Base-by-base conservation (phyloP, 64 coral and sea anemone species). In the Anthopleura sola region DNA sequence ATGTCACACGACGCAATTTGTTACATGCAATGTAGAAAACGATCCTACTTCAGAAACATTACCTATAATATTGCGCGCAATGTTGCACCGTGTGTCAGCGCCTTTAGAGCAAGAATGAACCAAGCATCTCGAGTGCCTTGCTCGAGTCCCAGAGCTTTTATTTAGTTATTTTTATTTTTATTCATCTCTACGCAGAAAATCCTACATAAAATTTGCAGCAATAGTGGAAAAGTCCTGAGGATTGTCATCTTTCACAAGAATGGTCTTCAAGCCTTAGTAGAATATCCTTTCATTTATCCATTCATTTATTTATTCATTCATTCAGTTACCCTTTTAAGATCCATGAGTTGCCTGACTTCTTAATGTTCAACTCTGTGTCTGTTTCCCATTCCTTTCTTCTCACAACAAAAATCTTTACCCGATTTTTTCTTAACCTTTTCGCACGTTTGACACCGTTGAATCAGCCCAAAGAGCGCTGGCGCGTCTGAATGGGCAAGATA, bases 191-290 rank as follows among this genome's bases (percentile, higher is more conserved):
- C 94, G 53, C 82, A 98, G 96, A 98, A 94, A 94, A 88, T 98
- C 84, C 90, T 98, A 55, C 93, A 94, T 84, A 94, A 98, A 85
- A 94, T 98, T 81, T 98, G 96, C 81, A 89, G 84, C 48, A 78
- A 84, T 16, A 89, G 90, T 85, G 96, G 96, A 5, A 98, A 98
- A 71, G 96, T 98, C 82, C 85, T 98, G 44, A 90, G 93, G 89
- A 98, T 98, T 82, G 96, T 98, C 48, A 98, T 98, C 68, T 98
- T 98, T 86, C 96, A 98, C 86, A 98, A 98, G 62, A 98, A 98
- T 92, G 96, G 96, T 21, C 85, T 98, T 24, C 96, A 98, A 84
- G 93, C 92, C 50, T 89, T 98, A 83, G 96, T 98, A 55, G 96
- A 98, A 98, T 98, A 98, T 98, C 96, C 96, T 98, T 91, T 91